Conservation (phyloP, 2,797 vertebrate species). For the Bucorvus abyssinicus region DNA sequence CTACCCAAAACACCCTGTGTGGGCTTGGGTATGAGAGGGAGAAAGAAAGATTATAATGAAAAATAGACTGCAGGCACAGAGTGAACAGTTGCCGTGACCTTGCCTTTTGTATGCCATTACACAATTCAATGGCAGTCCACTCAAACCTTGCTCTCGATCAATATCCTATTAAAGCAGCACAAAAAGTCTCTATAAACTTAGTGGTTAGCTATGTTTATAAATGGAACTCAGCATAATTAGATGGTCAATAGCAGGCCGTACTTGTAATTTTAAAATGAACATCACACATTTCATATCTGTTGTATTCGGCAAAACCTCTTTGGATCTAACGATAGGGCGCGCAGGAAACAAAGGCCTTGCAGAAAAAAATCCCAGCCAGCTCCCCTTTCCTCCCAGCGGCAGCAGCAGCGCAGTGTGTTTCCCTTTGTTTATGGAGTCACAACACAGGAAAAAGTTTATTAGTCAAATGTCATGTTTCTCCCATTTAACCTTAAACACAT, state of each 20-base stretch:
- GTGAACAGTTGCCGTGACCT: slow-evolving; percentile 84
- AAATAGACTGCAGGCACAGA: slow-evolving; percentile 72
- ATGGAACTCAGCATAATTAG: slow-evolving; percentile 92
- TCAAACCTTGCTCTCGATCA: slow-evolving; percentile 95
- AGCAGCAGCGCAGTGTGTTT: slow-evolving; percentile 36
- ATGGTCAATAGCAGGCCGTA: slow-evolving; percentile 83
- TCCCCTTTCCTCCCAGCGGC: slow-evolving; percentile 22
- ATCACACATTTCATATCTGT: slow-evolving; percentile 75
- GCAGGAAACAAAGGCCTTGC: slow-evolving; percentile 52
- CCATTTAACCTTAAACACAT: slow-evolving; percentile 64
- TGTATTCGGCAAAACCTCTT: slow-evolving; percentile 48
- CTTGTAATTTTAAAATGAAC: slow-evolving; percentile 84
- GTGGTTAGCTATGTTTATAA: slow-evolving; percentile 90
- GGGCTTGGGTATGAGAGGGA: slow-evolving; percentile 47
- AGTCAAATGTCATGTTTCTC: slow-evolving; percentile 51
- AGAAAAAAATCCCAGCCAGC: not conserved
- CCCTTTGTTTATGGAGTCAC: slow-evolving; percentile 64
- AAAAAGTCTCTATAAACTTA: slow-evolving; percentile 90
- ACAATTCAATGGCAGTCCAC: slow-evolving; percentile 94
- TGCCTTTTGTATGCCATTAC: slow-evolving; percentile 92
- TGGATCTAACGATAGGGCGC: not conserved
- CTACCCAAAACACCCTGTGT: slow-evolving; percentile 52
- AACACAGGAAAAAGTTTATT: slow-evolving; percentile 64
- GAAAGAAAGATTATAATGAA: slow-evolving; percentile 76
- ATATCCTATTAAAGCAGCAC: slow-evolving; percentile 97